These are phyloP conservation scores for Patella pellucida DNA, from an alignment of 2,888 invertebrate genomes.

Conservation along the genomic window DNA sequence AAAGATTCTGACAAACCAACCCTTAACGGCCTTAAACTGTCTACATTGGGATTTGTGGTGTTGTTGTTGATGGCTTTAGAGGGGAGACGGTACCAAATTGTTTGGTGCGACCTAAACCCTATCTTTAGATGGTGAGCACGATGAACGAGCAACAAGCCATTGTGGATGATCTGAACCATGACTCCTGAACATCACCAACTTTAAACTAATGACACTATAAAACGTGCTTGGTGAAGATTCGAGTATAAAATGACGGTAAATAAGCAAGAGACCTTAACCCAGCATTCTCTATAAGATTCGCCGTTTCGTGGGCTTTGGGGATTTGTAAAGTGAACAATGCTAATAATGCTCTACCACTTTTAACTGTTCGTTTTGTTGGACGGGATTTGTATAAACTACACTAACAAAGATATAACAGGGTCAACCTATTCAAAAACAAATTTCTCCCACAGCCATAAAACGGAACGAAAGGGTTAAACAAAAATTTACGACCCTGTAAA, in stretches of 20 bases:
- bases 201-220: background rate
- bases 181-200: background rate
- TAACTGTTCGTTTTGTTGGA: conserved; percentile 7
- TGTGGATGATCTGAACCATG: background rate
- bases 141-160: background rate
- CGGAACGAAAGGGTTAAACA: background rate
- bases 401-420: conserved; percentile 3
- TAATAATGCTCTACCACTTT: conserved; percentile 6
- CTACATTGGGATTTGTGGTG: background rate
- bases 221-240: background rate
- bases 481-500: conserved; percentile 5
- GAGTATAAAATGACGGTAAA: conserved; percentile 1
- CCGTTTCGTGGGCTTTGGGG: conserved; percentile 6
- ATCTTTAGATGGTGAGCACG: background rate
- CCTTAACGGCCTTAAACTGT: background rate
- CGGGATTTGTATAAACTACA: background rate
- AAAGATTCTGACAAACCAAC: background rate
- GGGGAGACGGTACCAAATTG: conserved; percentile 1
- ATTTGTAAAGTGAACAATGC: conserved; percentile 7
- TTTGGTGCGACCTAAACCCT: conserved; percentile 1
- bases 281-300: background rate
- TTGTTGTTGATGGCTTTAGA: background rate
- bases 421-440: conserved; percentile 8
- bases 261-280: background rate
- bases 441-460: conserved; percentile 3